Base-by-base conservation (phyloP, 2,888 invertebrate species). In the Sarcophaga rosellei region DNA sequence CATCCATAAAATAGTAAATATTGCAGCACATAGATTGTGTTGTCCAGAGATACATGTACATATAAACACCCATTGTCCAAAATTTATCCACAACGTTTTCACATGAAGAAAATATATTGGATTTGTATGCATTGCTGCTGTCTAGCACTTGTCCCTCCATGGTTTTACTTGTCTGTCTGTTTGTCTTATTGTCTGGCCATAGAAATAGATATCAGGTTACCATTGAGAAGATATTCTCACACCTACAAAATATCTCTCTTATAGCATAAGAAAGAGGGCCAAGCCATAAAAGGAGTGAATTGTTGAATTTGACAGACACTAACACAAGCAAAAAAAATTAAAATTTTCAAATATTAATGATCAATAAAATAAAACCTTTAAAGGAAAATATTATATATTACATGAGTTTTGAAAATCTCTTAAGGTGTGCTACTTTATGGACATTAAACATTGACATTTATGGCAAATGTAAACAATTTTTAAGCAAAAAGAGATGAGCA, bases 191-290 rank as follows among this genome's bases (percentile, higher is more conserved):
- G 59, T 25, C 59, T 76, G 68, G 63, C 44, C 73, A 47, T 53
- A 21, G 59, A 73, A 68, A 61, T 76, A 68, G 70, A 82, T 82
- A 86, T 80, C 68, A 73, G 45, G 68, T 83, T 80, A 80, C 79
- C 73, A 53, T 73, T 80, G 59, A 83, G 75, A 76, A 76, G 80
- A 80, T 72, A 80, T 83, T 83, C 79, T 76, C 86, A 83, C 82
- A 80, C 82, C 76, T 69, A 72, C 77, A 23, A 12, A 4, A 4
- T 45, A 8, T 20, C 17, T 5, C 6, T 25, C 20, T 62, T 21
- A 8, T 11, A 17, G 8, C 5, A 35, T 35, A 35, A 35, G 8
- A 53, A 53, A 68, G 11, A 15, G 59, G 23, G 20, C 10, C 35
- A 35, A 10, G 35, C 21, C 61, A 59, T 35, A 57, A 35, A 62